A percentile compares a stretch with the other conserved stretches of the same genome.
Conservation (phyloP, 2,888 invertebrate genomes). For the Stictocephala bisonia region DNA sequence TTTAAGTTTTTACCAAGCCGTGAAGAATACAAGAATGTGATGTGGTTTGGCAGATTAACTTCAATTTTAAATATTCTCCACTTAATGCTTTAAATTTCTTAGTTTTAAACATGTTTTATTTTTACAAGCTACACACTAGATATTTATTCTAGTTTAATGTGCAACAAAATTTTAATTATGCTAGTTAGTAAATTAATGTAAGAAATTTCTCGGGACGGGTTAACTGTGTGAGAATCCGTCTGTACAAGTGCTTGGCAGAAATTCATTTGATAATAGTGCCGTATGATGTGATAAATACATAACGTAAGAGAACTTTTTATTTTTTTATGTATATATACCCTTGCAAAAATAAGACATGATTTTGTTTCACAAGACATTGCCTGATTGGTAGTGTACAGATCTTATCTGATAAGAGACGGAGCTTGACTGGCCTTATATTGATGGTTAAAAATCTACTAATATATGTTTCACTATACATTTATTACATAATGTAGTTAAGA, state of each 20-base stretch:
- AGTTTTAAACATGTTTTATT: too few species aligned
- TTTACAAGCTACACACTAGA: too few species aligned
- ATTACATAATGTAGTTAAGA: background rate
- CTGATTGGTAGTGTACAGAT: slow-evolving; percentile 8
- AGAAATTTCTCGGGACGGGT: slow-evolving; percentile 41
- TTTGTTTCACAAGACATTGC: slow-evolving; percentile 33
- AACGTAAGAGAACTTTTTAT: slow-evolving; percentile 47
- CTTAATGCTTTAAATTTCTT: too few species aligned
- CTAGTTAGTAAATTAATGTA: slow-evolving; percentile 37
- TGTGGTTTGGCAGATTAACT: too few species aligned
- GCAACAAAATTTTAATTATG: slow-evolving; percentile 36
- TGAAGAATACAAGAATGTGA: too few species aligned
- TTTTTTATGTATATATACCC: slow-evolving; percentile 49
- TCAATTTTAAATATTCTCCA: too few species aligned
- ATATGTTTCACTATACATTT: slow-evolving; percentile 1
- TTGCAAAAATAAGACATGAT: slow-evolving; percentile 28
- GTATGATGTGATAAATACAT: slow-evolving; percentile 50
- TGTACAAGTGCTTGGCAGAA: slow-evolving; percentile 50
- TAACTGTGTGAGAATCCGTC: slow-evolving; percentile 41
- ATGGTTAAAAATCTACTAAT: slow-evolving; percentile 15
- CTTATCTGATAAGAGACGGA: slow-evolving; percentile 5
- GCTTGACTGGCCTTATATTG: slow-evolving; percentile 29
- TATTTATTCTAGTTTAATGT: slow-evolving; percentile 28
- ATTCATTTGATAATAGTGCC: slow-evolving; percentile 49
- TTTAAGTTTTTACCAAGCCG: too few species aligned